These are phyloP conservation scores for Spizaetus ornatus DNA, from an alignment of 2,113 vertebrate genomes.

Conservation along the genomic window DNA sequence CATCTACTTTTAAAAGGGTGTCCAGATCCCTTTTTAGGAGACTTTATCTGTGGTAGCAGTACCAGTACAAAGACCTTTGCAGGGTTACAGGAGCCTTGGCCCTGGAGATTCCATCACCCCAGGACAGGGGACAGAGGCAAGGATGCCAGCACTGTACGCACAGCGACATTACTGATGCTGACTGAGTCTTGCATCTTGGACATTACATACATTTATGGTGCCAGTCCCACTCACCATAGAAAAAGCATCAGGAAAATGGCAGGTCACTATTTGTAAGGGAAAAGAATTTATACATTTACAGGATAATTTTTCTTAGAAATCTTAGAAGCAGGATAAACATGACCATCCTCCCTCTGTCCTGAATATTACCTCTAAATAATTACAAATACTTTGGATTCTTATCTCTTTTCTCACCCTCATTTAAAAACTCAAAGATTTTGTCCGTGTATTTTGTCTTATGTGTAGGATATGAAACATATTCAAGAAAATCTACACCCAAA, in stretches of 20 bases:
- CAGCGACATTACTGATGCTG: not conserved
- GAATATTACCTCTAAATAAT: not conserved
- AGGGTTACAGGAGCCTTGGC: not conserved
- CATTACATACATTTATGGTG: not conserved
- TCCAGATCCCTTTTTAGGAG: not conserved
- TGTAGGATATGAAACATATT: not conserved
- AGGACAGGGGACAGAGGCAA: not conserved
- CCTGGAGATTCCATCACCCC: no score
- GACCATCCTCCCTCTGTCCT: not conserved
- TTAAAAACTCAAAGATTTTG: not conserved
- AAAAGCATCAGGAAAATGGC: not conserved
- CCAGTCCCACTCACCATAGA: not conserved
- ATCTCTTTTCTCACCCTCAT: not conserved
- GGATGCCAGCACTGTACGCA: not conserved
- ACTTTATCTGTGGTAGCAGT: not conserved
- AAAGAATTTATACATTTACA: not conserved
- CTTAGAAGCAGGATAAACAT: not conserved
- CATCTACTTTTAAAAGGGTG: not conserved
- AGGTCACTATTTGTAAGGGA: not conserved
- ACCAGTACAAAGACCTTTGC: not conserved
- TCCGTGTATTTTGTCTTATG: not conserved
- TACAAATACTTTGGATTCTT: not conserved
- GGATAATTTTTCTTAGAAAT: not conserved
- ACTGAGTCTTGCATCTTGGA: not conserved
- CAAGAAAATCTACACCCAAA: not conserved